A percentile compares a stretch with the other conserved stretches of the same genome.
Evolutionary conservation across 1,140 invertebrate genomes (phyloP).

Genomic region (Halictus rubicundus): DNA sequence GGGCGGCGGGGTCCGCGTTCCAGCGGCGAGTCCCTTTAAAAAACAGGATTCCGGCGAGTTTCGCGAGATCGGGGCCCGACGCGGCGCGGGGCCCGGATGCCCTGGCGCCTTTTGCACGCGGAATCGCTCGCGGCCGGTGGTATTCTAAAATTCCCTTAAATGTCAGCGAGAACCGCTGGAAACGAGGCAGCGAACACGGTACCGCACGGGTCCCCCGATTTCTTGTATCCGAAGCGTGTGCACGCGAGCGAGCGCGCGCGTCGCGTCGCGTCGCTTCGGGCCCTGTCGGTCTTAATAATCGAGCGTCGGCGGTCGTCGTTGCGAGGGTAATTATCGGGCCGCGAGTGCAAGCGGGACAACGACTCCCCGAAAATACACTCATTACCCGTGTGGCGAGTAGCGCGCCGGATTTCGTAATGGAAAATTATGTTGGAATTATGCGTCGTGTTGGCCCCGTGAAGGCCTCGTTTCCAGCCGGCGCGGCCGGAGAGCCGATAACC

Average conservation of each 20-base stretch:
- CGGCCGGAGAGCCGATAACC: conserved; percentile 53
- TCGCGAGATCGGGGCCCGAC: not conserved
- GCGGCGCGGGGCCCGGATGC: conserved; percentile 8
- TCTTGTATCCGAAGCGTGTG: not conserved
- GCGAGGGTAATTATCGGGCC: conserved; percentile 42
- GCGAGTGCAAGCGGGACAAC: conserved; percentile 34
- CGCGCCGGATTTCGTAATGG: conserved; percentile 52
- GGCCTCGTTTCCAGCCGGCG: conserved; percentile 44
- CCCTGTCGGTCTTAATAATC: conserved; percentile 6
- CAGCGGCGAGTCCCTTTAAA: conserved; percentile 1
- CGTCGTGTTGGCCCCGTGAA: not conserved
- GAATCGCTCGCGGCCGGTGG: not conserved
- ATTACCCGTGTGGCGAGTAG: conserved; percentile 16
- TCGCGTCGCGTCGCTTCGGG: too few relatives aligned
- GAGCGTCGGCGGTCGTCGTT: not conserved
- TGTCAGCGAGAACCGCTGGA: not conserved
- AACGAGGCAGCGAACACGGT: not conserved
- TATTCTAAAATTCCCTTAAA: conserved; percentile 30
- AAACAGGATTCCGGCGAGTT: conserved; percentile 7
- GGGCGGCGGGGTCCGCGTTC: conserved; percentile 3
- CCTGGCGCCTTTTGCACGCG: not conserved
- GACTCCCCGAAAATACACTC: conserved; percentile 23
- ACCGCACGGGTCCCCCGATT: not conserved
- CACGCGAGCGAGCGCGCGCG: not conserved
- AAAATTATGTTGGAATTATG: conserved; percentile 60